Evolutionary conservation across 2,797 vertebrate genomes (phyloP).

Genomic region (Cheirogaleus major): DNA sequence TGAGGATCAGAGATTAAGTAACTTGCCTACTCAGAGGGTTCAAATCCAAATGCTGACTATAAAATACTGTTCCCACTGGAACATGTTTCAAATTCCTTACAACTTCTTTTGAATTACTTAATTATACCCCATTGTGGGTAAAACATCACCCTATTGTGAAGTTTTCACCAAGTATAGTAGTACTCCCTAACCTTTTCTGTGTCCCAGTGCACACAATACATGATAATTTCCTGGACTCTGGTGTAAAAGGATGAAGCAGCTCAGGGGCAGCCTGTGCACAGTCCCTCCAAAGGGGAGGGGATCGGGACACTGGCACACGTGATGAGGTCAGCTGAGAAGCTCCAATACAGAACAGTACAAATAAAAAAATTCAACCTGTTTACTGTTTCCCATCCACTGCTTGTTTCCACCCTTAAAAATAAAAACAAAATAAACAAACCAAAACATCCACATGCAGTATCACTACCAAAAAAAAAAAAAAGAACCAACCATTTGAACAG

Average conservation of each 20-base stretch:
- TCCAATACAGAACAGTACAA: neutral
- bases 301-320: neutral
- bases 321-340: neutral
- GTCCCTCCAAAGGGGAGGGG: neutral
- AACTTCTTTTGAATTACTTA: neutral
- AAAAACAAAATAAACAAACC: neutral
- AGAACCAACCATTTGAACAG: slow-evolving; percentile 90
- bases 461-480: slow-evolving; percentile 54
- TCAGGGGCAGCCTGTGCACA: neutral
- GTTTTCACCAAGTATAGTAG: neutral
- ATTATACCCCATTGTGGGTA: neutral
- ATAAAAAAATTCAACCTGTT: neutral
- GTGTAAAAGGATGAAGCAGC: neutral
- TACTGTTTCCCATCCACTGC: neutral
- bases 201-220: neutral
- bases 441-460: neutral
- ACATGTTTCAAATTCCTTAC: neutral
- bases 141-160: neutral
- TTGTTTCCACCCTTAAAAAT: neutral
- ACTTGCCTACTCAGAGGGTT: neutral
- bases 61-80: neutral
- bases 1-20: neutral
- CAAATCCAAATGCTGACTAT: neutral
- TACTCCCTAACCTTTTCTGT: neutral
- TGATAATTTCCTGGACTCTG: neutral